Conservation (phyloP, 2,888 invertebrate species). For the Thysanoteuthis rhombus region DNA sequence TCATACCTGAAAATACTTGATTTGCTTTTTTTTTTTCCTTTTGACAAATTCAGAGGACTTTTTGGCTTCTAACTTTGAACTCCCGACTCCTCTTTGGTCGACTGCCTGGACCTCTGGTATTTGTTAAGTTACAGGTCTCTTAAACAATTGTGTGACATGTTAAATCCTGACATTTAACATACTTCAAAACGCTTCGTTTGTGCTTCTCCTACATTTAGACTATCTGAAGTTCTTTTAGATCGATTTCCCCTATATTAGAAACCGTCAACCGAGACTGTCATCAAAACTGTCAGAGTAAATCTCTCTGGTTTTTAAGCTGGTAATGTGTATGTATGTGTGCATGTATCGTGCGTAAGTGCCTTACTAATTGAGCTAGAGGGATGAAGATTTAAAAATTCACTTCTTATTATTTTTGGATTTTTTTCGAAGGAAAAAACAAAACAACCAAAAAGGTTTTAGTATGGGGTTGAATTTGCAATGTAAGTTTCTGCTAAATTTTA, state of each 20-base stretch:
- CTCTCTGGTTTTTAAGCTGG: no score
- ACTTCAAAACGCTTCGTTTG: background rate
- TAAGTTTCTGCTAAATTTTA: no score
- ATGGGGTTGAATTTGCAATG: no score
- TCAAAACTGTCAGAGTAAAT: no score
- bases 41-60: background rate
- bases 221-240: background rate
- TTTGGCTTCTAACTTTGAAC: background rate
- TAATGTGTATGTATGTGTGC: no score
- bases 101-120: background rate
- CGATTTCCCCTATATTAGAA: background rate
- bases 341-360: no score
- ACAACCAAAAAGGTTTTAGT: no score
- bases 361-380: no score
- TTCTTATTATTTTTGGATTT: no score
- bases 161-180: background rate
- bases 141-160: background rate
- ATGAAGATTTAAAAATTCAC: no score
- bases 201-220: background rate
- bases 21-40: background rate
- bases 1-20: background rate
- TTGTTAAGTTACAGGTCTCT: background rate
- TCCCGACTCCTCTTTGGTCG: background rate
- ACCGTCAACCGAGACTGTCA: no score
- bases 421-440: no score